Base-by-base conservation (phyloP, 1,140 invertebrate genomes). In the Trachymyrmex cornetzi region DNA sequence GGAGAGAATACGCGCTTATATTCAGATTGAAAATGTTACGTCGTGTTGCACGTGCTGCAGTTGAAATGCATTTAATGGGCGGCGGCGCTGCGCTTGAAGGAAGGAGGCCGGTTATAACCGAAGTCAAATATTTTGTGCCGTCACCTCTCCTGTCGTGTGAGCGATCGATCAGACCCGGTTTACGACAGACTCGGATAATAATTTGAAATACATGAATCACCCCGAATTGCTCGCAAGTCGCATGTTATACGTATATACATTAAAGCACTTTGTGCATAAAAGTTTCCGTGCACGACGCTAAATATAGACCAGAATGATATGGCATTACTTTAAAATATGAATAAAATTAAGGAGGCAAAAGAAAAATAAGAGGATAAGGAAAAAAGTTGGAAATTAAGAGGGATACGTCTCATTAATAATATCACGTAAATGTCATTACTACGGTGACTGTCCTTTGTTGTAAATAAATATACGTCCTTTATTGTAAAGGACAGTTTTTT, bases 61-160 rank as follows among this genome's bases (percentile, higher is more conserved):
- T 79, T 79, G 77, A 79, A 79, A 79, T 67, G 77, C 61, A 67
- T 79, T 79, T 50, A 79, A 67, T 66, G 24, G 61, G 12, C 75
- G 24, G 38, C 38, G 75, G 34, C 14, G 77, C 61, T 66, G 77
- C 27, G 61, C 24, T 22, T 79, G 61, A 79, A 79, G 44, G 77
- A 44, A 67, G 61, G 38, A 67, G 61, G 44, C 59, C 22, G 38
- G 38, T 64, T 79, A 79, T 79, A 79, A 48, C 6, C 44, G 24
- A 66, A 79, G 61, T 79, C 44, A 67, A 79, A 79, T 67, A 61
- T 79, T 48, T 79, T 79, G 48, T 67, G 12, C 24, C 44, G 27
- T 22, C 77, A 79, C 44, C 75, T 77, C n/a, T 55, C 72, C 44
- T 24, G 16, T 5, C 38, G 34, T 48, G 30, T 66, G 19, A 14